Conservation (phyloP, 2,797 vertebrate genomes). For the Phoeniculus purpureus region DNA sequence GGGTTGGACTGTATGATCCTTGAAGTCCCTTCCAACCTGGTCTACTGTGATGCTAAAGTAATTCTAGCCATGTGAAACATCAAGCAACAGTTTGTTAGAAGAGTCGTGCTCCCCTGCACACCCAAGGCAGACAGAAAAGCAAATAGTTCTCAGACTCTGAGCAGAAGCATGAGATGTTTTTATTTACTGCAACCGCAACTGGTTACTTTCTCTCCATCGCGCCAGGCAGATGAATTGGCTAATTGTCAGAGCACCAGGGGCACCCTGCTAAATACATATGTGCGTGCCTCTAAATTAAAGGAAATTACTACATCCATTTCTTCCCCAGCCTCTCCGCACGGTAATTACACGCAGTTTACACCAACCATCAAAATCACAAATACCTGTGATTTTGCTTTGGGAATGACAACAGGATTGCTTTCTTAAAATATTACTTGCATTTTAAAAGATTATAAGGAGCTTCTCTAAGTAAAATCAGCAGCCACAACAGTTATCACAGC, state of each 20-base stretch:
- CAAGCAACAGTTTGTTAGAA: neutral
- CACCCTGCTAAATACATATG: slow-evolving; percentile 22
- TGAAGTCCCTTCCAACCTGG: too few species aligned
- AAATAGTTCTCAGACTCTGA: neutral
- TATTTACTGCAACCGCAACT: slow-evolving; percentile 21
- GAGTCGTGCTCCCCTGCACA: neutral
- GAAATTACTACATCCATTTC: slow-evolving; percentile 27
- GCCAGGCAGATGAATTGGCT: slow-evolving; percentile 36
- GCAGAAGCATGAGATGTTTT: neutral
- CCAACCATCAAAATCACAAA: slow-evolving; percentile 1
- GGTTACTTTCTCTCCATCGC: neutral
- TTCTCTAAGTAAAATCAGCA: slow-evolving; percentile 2
- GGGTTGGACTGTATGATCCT: too few species aligned
- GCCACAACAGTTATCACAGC: neutral
- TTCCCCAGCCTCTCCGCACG: neutral
- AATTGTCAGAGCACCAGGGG: slow-evolving; percentile 43
- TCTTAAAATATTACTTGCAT: neutral
- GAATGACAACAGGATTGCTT: neutral
- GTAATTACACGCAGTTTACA: slow-evolving; percentile 14
- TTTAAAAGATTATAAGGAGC: neutral
- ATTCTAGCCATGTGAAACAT: neutral
- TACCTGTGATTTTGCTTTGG: neutral
- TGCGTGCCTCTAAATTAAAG: slow-evolving; percentile 39
- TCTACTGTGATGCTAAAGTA: neutral
- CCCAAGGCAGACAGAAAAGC: neutral